Base-by-base conservation (phyloP, 2,113 vertebrate genomes). In the Gadus macrocephalus region DNA sequence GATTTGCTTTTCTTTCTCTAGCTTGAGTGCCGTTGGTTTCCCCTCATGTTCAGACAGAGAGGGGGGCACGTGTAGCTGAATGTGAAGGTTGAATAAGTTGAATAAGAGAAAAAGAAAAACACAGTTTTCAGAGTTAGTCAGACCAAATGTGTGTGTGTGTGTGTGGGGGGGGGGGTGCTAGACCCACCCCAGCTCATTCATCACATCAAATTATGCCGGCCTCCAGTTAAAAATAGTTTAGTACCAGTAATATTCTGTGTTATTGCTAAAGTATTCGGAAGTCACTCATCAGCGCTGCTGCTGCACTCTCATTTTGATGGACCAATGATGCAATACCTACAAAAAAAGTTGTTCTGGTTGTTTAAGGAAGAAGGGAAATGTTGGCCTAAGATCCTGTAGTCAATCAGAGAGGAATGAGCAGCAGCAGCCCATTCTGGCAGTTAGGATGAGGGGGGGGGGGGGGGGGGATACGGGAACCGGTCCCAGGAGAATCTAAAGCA, bases 41-140 rank as follows among this genome's bases (percentile, higher is more conserved):
- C 42, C 49, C 72, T 61, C 64, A 25, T 75, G 70, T 75, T 78
- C 62, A 66, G 66, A 53, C 53, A 69, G 70, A 70, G 15, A 49
- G 68, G 2, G 65, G 20, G 2, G 67, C 82, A 88, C 75, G 73
- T 89, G 88, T 11, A 28, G 70, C 38, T 15, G 12, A 85, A 88
- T 72, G 83, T 88, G 86, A 81, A 20, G 65, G 61, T 69, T 86
- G 78, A 83, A 72, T 76, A 67, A 81, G 83, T 38, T 20, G 20
- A 20, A 20, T 20, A 56, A 71, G 77, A 83, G 76, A 77, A 83
- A 76, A 80, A 73, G 73, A 49, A 9, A 49, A 49, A 49, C 8
- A 49, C 2, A 14, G 9, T 12, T 80, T 77, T 83, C 79, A 81
- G 80, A 66, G 67, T 83, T 84, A 82, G 83, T 86, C 85, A 89